Conservation (phyloP, 2,113 vertebrate species). For the Dipodomys merriami region DNA sequence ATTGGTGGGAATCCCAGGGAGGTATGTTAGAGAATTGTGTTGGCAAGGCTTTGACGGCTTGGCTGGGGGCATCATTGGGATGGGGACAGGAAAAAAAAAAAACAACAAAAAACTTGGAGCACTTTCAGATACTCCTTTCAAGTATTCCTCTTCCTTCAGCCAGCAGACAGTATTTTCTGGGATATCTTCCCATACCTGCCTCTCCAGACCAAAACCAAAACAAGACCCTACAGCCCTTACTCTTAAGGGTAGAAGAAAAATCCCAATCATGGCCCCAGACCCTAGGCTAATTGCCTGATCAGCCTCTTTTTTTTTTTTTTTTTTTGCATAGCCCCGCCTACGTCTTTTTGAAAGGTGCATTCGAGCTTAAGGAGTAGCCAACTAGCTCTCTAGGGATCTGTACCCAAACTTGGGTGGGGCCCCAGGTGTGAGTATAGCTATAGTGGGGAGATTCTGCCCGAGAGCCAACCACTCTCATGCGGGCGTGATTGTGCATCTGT, state of each 20-base stretch:
- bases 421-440: background rate
- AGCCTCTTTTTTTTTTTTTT: background rate
- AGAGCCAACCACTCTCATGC: background rate
- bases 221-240: background rate
- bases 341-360: background rate
- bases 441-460: background rate
- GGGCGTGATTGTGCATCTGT: background rate
- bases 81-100: background rate
- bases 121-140: background rate
- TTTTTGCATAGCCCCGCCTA: background rate
- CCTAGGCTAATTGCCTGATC: background rate
- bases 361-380: background rate
- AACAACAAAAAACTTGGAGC: background rate
- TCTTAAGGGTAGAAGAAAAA: background rate
- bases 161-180: background rate
- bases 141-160: background rate
- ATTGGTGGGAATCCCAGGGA: background rate
- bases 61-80: background rate
- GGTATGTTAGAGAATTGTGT: fast-evolving
- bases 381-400: background rate
- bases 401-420: background rate
- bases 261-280: background rate
- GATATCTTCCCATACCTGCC: background rate
- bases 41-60: background rate
- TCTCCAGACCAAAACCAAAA: background rate